Base-by-base conservation (phyloP, 1,140 invertebrate genomes). In the Anthonomus grandis region DNA sequence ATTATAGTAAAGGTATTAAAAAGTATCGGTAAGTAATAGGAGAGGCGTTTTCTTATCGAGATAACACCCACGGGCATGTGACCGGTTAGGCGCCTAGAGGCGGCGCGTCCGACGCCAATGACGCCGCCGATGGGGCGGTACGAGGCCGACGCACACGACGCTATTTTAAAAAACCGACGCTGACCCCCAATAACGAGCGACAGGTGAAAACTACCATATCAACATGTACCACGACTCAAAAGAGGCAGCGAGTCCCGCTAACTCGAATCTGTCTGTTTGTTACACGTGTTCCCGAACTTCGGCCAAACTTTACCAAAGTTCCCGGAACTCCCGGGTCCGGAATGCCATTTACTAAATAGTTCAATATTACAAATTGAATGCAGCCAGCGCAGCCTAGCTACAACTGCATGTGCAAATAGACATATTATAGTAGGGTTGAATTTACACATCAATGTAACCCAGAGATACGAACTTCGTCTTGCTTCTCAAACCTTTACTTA, bases 91-190 rank as follows among this genome's bases (percentile, higher is more conserved):
- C 57, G 50, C 46, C 53, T 53, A 65, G 57, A 68, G 68, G 68
- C 68, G 69, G 67, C 62, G 59, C 64, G 31, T 49, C 41, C 60
- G 67, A 70, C 69, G 69, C 69, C 69, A 70, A 69, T 70, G 65
- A 64, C 66, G 62, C 65, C 52, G 49, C 45, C 27, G 62, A 51
- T 56, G 46, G 57, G 46, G 57, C 60, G 59, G 67, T 63, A 62
- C 58, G 63, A 68, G 62, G 62, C 62, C 63, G 65, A 64, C 66
- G 62, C 63, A 64, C 45, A 58, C 62, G 63, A 62, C 57, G 55
- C 46, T 62, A 51, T 52, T 59, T 55, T 46, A 61, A 60, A 68
- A 66, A 64, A 57, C 63, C 55, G 60, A 48, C 57, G 66, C 64
- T 65, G 65, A 67, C 62, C 65, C 48, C 59, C 56, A 24, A n/a